A percentile compares a stretch with the other conserved stretches of the same genome.
Evolutionary conservation across 2,113 vertebrate genomes (phyloP).

Genomic region (Cygnus buccinator): DNA sequence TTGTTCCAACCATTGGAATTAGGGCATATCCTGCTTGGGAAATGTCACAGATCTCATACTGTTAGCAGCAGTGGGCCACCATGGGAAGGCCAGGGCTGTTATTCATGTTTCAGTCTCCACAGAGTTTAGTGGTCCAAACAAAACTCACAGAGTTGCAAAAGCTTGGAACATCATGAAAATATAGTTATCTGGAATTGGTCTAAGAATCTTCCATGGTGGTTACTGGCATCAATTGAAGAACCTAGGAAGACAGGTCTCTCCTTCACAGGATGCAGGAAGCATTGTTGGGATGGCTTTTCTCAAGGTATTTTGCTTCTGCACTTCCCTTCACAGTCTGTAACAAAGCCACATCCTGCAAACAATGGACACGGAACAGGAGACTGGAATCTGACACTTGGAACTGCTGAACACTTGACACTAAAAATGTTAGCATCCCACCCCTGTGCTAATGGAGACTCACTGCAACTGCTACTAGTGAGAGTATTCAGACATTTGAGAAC

Average conservation of each 20-base stretch:
- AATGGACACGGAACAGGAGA: background rate
- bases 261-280: background rate
- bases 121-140: background rate
- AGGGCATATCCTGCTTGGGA: background rate
- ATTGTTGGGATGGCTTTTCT: background rate
- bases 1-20: background rate
- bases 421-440: background rate
- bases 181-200: background rate
- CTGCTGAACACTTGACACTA: background rate
- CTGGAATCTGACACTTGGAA: background rate
- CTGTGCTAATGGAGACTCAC: background rate
- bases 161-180: background rate
- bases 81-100: background rate
- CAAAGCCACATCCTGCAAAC: background rate
- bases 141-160: background rate
- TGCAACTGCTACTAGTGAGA: background rate
- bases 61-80: background rate
- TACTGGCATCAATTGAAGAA: background rate
- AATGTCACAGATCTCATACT: background rate
- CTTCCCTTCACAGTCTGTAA: background rate
- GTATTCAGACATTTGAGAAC: background rate
- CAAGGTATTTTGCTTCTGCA: background rate
- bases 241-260: background rate
- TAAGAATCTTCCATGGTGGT: background rate
- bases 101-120: background rate